Conservation (phyloP, 2,888 invertebrate genomes). For the Hartigia nigra region DNA sequence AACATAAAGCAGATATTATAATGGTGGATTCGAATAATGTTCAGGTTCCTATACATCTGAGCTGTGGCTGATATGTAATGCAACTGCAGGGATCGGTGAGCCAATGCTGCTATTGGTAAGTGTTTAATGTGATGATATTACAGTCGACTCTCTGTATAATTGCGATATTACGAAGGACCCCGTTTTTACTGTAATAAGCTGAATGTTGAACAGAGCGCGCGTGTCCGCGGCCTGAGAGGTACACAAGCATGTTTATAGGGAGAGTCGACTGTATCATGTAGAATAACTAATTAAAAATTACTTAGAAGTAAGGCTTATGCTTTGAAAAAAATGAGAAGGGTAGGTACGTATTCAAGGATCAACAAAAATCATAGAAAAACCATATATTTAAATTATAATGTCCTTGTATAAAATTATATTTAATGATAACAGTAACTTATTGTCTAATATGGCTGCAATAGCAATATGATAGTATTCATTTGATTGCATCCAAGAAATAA, state of each 20-base stretch:
- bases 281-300: background rate
- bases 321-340: background rate
- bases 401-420: slow-evolving; percentile 1
- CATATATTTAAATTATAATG: background rate
- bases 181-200: too few relatives aligned
- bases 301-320: background rate
- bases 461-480: background rate
- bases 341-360: background rate
- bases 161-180: too few relatives aligned
- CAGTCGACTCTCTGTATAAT: too few relatives aligned
- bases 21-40: background rate
- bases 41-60: slow-evolving; percentile 46
- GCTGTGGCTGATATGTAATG: slow-evolving; percentile 45
- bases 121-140: slow-evolving; percentile 17
- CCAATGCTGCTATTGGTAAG: slow-evolving; percentile 48
- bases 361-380: background rate
- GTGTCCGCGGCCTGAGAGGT: too few relatives aligned
- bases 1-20: background rate
- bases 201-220: too few relatives aligned
- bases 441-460: slow-evolving; percentile 1
- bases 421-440: background rate
- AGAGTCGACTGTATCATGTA: too few relatives aligned
- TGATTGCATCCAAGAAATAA: background rate
- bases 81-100: slow-evolving; percentile 39
- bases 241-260: too few relatives aligned